Conservation (phyloP, 2,888 invertebrate species). For the Zhuqinia jingwanae region DNA sequence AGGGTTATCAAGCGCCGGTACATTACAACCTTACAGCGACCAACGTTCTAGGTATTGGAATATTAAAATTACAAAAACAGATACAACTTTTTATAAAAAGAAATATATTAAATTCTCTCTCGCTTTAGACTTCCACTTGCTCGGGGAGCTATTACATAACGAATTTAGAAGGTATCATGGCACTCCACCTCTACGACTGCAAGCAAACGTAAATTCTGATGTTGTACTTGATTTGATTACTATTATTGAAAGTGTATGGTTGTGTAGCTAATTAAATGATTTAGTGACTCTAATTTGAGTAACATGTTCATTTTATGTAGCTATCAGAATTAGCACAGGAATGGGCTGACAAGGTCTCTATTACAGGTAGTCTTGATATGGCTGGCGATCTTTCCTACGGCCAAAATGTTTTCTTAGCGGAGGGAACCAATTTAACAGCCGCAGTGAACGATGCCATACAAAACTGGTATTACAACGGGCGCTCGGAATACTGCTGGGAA, state of each 20-base stretch:
- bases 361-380: slow-evolving; percentile 55
- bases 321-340: slow-evolving; percentile 30
- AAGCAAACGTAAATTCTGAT: slow-evolving; percentile 51
- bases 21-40: slow-evolving; percentile 20
- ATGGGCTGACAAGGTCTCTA: slow-evolving; percentile 56
- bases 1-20: slow-evolving; percentile 48
- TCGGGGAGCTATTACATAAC: slow-evolving; percentile 67
- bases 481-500: slow-evolving; percentile 62
- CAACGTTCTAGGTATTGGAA: no score
- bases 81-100: not conserved
- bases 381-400: slow-evolving; percentile 43
- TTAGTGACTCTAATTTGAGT: no score
- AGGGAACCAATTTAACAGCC: not conserved
- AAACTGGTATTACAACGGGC: slow-evolving; percentile 71
- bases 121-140: slow-evolving; percentile 41
- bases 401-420: slow-evolving; percentile 69
- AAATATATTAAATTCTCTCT: not conserved
- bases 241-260: no score
- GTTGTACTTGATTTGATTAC: no score
- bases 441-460: slow-evolving; percentile 71
- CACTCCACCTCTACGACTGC: slow-evolving; percentile 58
- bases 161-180: slow-evolving; percentile 61
- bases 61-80: not conserved
- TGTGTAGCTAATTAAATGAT: no score
- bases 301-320: not conserved